Percentiles rank a stretch among this genome's conserved stretches.
Evolutionary conservation across 2,797 vertebrate species (phyloP).

Genomic region (Sardinella longiceps): DNA sequence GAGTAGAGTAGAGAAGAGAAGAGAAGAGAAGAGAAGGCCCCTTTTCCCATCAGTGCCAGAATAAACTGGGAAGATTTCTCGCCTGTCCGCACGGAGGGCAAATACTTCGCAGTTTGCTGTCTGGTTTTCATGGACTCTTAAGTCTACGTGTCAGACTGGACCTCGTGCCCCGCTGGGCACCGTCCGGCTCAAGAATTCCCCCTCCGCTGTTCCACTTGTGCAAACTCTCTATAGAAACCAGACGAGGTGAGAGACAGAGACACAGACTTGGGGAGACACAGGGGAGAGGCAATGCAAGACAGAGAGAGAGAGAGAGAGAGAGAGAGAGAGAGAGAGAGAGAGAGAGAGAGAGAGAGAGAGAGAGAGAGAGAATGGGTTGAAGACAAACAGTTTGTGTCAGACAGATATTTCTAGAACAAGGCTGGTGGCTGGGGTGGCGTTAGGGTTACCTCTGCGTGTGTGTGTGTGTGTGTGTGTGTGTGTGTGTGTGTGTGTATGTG

Average conservation of each 20-base stretch:
- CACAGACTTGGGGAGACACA: not conserved
- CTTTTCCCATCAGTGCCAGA: slow-evolving; percentile 48
- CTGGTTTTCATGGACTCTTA: slow-evolving; percentile 54
- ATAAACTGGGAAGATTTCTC: slow-evolving; percentile 56
- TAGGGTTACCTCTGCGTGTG: no score
- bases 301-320: no score
- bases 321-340: no score
- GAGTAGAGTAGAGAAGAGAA: no score
- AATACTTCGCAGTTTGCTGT: slow-evolving; percentile 60
- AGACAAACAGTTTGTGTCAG: slow-evolving; percentile 4
- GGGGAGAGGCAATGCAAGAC: not conserved
- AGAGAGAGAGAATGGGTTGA: not conserved
- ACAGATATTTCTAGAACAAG: not conserved
- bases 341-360: no score
- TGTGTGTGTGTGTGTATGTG: no score
- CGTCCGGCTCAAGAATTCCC: slow-evolving; percentile 46
- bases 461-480: no score
- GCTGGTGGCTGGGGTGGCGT: not conserved
- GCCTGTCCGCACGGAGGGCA: slow-evolving; percentile 48
- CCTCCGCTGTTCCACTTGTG: not conserved
- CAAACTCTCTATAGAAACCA: slow-evolving; percentile 41
- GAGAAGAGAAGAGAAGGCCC: no score
- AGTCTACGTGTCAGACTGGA: slow-evolving; percentile 50
- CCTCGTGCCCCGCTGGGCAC: slow-evolving; percentile 39
- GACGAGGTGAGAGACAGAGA: not conserved